Conservation (phyloP, 64 coral and sea anemone species). For the Anthopleura sola region DNA sequence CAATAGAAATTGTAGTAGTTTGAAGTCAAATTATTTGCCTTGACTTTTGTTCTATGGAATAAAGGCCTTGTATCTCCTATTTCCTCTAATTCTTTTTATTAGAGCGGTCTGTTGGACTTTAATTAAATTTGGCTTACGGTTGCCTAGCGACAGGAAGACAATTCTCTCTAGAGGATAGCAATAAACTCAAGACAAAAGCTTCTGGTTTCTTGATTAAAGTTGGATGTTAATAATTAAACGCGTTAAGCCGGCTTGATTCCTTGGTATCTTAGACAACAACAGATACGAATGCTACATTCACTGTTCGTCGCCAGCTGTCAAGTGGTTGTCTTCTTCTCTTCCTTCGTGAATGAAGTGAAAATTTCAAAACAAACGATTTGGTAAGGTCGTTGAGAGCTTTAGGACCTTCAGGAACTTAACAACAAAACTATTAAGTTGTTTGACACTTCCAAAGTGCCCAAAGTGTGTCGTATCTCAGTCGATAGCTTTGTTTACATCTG, state of each 20-base stretch:
- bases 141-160: neutral
- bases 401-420: neutral
- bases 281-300: neutral
- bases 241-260: constrained; percentile 13
- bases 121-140: neutral
- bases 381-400: neutral
- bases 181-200: neutral
- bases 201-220: neutral
- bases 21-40: no score
- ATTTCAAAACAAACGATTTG: neutral
- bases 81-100: neutral
- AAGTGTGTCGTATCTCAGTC: neutral
- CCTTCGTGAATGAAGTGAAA: neutral
- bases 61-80: neutral
- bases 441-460: neutral
- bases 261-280: neutral
- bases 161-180: neutral
- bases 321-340: neutral
- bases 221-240: constrained; percentile 9
- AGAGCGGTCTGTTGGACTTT: neutral
- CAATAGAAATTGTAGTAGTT: no score
- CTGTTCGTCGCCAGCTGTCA: neutral
- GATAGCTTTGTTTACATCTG: constrained; percentile 3
- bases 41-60: no score
- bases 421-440: neutral